Conservation (phyloP, 2,888 invertebrate species). For the Tigriopus californicus region DNA sequence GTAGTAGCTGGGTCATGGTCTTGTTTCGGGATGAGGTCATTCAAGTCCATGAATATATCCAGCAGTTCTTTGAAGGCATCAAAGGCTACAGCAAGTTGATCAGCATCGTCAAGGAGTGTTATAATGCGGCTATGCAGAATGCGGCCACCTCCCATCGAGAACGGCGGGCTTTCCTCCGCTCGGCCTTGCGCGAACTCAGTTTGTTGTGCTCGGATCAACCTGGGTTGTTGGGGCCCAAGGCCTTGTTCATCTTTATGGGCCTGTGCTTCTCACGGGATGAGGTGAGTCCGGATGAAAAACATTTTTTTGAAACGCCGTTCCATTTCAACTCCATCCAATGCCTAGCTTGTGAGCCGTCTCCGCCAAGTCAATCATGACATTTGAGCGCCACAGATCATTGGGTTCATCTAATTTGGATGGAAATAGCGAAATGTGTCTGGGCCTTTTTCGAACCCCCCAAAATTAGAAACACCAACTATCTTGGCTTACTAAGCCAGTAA, state of each 20-base stretch:
- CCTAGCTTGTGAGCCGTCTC: too few species aligned
- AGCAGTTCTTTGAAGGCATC: conserved; percentile 76
- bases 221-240: conserved; percentile 89
- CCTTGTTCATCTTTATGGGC: conserved; percentile 86
- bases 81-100: conserved; percentile 84
- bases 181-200: conserved; percentile 82
- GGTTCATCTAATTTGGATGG: too few species aligned
- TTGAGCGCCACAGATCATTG: too few species aligned
- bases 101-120: conserved; percentile 88
- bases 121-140: conserved; percentile 70
- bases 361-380: too few species aligned
- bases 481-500: too few species aligned
- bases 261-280: conserved; percentile 90
- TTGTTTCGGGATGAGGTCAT: conserved; percentile 93
- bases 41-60: conserved; percentile 80
- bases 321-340: too few species aligned
- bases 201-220: conserved; percentile 94
- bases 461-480: too few species aligned
- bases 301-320: too few species aligned
- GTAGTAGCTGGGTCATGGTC: conserved; percentile 82
- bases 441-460: too few species aligned
- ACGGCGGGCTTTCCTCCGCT: conserved; percentile 81
- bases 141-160: conserved; percentile 72
- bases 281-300: conserved; percentile 51
- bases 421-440: too few species aligned